Evolutionary conservation across 1,140 invertebrate genomes (phyloP), one percentile per base, ranked within the genome.

Genomic region (Fopius arisanus): DNA sequence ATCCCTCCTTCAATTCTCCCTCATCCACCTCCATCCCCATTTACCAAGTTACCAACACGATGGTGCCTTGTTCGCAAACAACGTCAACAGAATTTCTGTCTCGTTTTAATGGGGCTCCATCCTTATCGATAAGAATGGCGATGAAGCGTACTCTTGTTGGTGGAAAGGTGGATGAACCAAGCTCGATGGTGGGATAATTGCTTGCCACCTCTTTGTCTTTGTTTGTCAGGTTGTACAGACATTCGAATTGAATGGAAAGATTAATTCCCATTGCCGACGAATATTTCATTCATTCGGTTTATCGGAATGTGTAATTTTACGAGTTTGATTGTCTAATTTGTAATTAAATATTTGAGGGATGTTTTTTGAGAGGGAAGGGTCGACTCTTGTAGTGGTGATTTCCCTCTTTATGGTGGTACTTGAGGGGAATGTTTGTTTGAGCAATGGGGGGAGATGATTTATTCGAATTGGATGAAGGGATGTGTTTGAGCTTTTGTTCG

Each of bases 191-290:
- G 41, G 19, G 66, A 68, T 68, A 68, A 68, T 68, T 68, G 66
- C 65, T 67, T 16, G 12, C 66, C 16, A 9, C 26, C 40, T 40
- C 40, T 41, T 41, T 23, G 40, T 68, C 40, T 68, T 43, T 68
- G 66, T 68, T 68, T 68, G 66, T 68, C 66, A 68, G 40, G 37
- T 43, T 41, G 23, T 68, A 26, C 23, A 37, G 37, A 19, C 37
- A 68, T 68, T 40, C 16, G 43, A 5, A n/a, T 3, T 14, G 14
- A 19, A 48, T 48, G 43, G 43, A 19, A 48, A 19, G 43, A 48
- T 48, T n/a, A 37, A 37, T 37, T 37, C 33, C 2, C 33, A 37
- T 10, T 6, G 43, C 43, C 0, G 43, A 19, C 31, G n/a, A 21
- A 37, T 37, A 40, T 66, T 66, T n/a, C 16, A 66, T 66, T 66